phyloP scores from a whole-genome alignment of 92 coral and sea anemone genomes.

The Palythoa heliodiscus region DNA sequence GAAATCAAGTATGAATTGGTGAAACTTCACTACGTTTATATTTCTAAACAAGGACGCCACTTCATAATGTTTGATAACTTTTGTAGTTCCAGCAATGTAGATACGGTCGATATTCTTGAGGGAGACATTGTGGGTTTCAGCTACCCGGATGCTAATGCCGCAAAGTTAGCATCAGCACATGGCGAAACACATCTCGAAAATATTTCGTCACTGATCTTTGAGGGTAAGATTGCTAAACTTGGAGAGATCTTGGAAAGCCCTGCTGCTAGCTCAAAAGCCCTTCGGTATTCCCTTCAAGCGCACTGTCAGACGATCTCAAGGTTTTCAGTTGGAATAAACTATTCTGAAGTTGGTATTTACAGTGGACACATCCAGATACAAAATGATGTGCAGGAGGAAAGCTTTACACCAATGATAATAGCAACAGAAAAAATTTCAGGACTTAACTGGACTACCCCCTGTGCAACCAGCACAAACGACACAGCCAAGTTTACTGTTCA shows the following conservation, averaged over 20 bases:
- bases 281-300: slow-evolving; percentile 57
- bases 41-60: slow-evolving; percentile 64
- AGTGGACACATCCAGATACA: slow-evolving; percentile 52
- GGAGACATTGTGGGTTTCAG: slow-evolving; percentile 75
- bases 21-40: slow-evolving; percentile 50
- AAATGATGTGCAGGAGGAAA: slow-evolving; percentile 21
- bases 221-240: slow-evolving; percentile 18
- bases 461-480: slow-evolving; percentile 61
- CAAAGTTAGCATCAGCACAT: slow-evolving; percentile 52
- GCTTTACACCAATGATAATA: slow-evolving; percentile 24
- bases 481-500: slow-evolving; percentile 54
- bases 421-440: slow-evolving; percentile 65
- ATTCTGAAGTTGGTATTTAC: slow-evolving; percentile 50
- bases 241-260: slow-evolving; percentile 12
- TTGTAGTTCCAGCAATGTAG: slow-evolving; percentile 37
- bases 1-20: slow-evolving; percentile 62
- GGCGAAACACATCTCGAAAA: slow-evolving; percentile 30
- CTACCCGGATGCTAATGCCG: slow-evolving; percentile 60
- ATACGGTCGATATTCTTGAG: slow-evolving; percentile 51
- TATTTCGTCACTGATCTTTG: slow-evolving; percentile 7
- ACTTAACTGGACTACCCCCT: slow-evolving; percentile 53
- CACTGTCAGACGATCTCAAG: slow-evolving; percentile 47
- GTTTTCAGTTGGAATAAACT: slow-evolving; percentile 50
- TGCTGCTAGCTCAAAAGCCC: slow-evolving; percentile 11
- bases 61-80: slow-evolving; percentile 50